Evolutionary conservation across 2,113 vertebrate species (phyloP), one percentile per base, ranked within the genome.

Genomic region (Addax nasomaculatus): DNA sequence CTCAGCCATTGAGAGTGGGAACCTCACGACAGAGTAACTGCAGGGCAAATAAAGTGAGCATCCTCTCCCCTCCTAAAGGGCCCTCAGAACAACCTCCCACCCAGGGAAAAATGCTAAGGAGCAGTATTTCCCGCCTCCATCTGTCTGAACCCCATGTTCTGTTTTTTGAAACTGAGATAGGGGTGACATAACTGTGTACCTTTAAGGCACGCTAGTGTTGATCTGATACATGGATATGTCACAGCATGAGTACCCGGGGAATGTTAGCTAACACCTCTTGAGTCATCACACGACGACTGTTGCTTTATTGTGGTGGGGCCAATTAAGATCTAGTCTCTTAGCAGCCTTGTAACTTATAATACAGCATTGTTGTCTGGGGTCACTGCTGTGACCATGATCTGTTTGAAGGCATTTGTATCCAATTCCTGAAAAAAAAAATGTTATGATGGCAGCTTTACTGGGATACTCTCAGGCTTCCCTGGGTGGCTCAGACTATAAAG

Each of bases 141-240:
- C 47, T 57, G 29, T 85, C 80, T 47, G 30, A 73, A 57, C 13
- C n/a, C 33, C 53, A 29, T 39, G n/a, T 57, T 57, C 81, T 43
- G 25, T 1, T 10, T 29, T 85, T 43, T 85, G 36, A 6, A 12
- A 36, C 16, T 87, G 85, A 88, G 47, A 70, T 13, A 27, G 4
- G 43, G n/a, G 27, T 39, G 57, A 39, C n/a, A 21, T 19, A 51
- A 51, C 85, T 73, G 62, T 36, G 85, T 36, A 7, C 15, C 45
- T 36, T 49, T 36, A 33, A 67, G 45, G 57, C 29, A 30, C 7
- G 0, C 53, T 81, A 33, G n/a, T 58, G 81, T 58, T 39, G 36
- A 43, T 43, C 4, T 60, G 55, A 60, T 45, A 2, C 27, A 13
- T 8, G 4, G 43, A 8, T 21, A 5, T 0, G 2, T 45, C 25